A percentile compares a stretch with the other conserved stretches of the same genome.
Conservation (phyloP, 2,113 vertebrate species). For the Callionymus lyra region DNA sequence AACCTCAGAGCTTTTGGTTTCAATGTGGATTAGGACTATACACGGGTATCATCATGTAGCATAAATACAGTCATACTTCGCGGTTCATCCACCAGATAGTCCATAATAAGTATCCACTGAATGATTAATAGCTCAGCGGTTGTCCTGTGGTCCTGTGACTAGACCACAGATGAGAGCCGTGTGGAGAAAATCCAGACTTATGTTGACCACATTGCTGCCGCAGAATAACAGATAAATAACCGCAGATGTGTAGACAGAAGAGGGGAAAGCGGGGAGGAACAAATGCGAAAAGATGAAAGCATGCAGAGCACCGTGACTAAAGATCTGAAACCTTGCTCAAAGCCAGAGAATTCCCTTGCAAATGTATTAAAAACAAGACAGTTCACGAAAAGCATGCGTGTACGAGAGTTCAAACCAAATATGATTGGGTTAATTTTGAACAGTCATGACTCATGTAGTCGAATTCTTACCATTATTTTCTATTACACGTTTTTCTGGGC, state of each 20-base stretch:
- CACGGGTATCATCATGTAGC: conserved; percentile 1
- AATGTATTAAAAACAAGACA: neutral
- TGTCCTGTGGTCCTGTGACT: conserved; percentile 22
- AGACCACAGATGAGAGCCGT: conserved; percentile 39
- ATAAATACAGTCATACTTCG: neutral
- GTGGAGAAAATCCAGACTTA: conserved; percentile 58
- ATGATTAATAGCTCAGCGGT: conserved; percentile 13
- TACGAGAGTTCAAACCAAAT: neutral
- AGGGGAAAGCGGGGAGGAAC: conserved; percentile 7
- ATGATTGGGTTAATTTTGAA: too few species aligned
- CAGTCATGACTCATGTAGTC: too few species aligned
- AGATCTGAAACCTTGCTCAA: neutral
- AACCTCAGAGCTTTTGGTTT: conserved; percentile 26
- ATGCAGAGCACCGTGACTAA: conserved; percentile 1
- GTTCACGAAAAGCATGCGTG: neutral
- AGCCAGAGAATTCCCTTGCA: neutral
- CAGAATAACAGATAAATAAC: conserved; percentile 60
- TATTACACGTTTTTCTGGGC: too few species aligned
- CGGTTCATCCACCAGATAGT: neutral
- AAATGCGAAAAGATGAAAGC: conserved; percentile 10
- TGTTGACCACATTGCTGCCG: conserved; percentile 59
- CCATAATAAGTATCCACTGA: neutral
- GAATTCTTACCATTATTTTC: too few species aligned
- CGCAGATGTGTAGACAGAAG: conserved; percentile 52
- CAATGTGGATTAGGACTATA: conserved; percentile 13